phyloP scores from a whole-genome alignment of 2,888 invertebrate species.

The Scaptodrosophila latifasciaeformis region DNA sequence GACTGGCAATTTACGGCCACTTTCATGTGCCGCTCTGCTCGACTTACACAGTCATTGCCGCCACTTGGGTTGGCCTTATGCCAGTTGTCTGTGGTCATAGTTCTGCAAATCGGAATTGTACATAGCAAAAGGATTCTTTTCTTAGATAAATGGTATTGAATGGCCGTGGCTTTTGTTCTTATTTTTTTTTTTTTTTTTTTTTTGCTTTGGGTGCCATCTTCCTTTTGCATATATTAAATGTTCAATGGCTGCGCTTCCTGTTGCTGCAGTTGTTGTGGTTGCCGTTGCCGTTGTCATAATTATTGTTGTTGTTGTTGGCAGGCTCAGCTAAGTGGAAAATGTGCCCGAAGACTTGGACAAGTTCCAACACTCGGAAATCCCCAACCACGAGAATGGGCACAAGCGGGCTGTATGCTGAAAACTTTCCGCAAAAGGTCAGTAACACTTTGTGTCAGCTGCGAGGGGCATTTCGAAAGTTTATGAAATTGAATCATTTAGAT shows the following conservation, averaged over 20 bases:
- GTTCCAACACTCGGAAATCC: constrained; percentile 36
- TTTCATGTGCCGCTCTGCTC: constrained; percentile 1
- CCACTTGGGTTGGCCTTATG: constrained; percentile 9
- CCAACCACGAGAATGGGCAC: too few species aligned
- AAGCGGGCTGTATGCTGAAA: background rate
- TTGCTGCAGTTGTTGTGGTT: constrained; percentile 44
- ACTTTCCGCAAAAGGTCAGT: constrained; percentile 35
- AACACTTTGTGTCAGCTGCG: constrained; percentile 25
- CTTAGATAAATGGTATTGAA: too few species aligned
- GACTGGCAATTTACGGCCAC: constrained; percentile 40
- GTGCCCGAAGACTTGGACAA: constrained; percentile 27
- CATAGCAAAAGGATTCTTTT: too few species aligned
- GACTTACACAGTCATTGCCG: constrained; percentile 24
- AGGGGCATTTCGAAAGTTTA: constrained; percentile 4
- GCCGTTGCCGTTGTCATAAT: constrained; percentile 5
- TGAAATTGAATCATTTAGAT: too few species aligned
- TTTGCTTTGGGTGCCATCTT: too few species aligned
- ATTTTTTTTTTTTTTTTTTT: too few species aligned
- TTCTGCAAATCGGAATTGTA: constrained; percentile 17
- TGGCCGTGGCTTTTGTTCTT: too few species aligned
- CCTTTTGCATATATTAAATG: constrained; percentile 56
- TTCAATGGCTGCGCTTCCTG: constrained; percentile 61
- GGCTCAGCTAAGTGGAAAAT: constrained; percentile 21
- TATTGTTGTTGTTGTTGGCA: constrained; percentile 1
- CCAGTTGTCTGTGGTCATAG: constrained; percentile 16